phyloP scores from a whole-genome alignment of 2,888 invertebrate genomes.

The Odontocolon sp. region DNA sequence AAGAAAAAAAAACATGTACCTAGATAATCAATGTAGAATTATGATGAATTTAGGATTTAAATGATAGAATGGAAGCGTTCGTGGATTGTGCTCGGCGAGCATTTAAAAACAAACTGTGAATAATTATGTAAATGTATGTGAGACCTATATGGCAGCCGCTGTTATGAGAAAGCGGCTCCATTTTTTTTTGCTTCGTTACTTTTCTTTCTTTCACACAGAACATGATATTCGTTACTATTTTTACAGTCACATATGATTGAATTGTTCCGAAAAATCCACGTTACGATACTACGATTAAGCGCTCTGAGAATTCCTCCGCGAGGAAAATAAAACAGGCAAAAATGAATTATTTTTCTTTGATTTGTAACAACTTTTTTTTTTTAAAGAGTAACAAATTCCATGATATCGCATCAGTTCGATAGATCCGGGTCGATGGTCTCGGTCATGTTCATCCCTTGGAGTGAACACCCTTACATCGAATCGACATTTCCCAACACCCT shows the following conservation, averaged over 20 bases:
- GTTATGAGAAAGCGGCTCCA: conserved; percentile 57
- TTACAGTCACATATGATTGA: conserved; percentile 22
- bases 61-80: conserved; percentile 30
- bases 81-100: conserved; percentile 55
- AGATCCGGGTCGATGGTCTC: not conserved
- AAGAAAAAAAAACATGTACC: conserved; percentile 64
- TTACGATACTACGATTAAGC: conserved; percentile 38
- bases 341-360: conserved; percentile 37
- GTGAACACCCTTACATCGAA: not conserved
- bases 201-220: conserved; percentile 27
- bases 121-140: conserved; percentile 68
- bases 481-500: conserved; percentile 41
- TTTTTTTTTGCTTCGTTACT: conserved; percentile 48
- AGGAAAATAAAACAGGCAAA: conserved; percentile 21
- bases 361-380: conserved; percentile 28
- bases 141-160: conserved; percentile 65
- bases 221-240: conserved; percentile 23
- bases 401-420: conserved; percentile 12
- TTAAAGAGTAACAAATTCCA: not conserved
- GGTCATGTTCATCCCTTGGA: not conserved
- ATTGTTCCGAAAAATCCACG: conserved; percentile 42
- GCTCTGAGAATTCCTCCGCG: conserved; percentile 50
- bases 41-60: conserved; percentile 68
- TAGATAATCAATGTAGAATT: conserved; percentile 76
- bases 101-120: conserved; percentile 66